Evolutionary conservation across 2,888 invertebrate species (phyloP).

Genomic region (Tetranychus piercei): DNA sequence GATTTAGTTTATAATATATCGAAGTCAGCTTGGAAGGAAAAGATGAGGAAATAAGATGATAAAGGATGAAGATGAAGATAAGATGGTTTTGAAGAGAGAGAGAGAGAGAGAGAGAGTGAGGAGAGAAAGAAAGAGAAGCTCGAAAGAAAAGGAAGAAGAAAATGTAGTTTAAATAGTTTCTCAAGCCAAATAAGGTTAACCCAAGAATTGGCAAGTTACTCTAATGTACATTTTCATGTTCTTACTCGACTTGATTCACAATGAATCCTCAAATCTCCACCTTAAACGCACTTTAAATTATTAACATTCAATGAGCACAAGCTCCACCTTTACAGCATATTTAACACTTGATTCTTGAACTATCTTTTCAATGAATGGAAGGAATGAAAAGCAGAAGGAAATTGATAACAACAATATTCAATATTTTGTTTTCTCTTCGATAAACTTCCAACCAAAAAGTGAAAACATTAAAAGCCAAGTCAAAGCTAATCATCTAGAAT

Average conservation of each 20-base stretch:
- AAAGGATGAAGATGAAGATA: conserved; percentile 5
- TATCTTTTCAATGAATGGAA: no score
- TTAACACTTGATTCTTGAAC: not conserved
- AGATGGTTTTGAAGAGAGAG: not conserved
- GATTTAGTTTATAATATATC: not conserved
- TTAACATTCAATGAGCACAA: not conserved
- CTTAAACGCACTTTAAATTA: not conserved
- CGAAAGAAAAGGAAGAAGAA: not conserved
- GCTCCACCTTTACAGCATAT: not conserved
- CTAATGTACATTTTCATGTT: not conserved
- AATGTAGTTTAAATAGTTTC: not conserved
- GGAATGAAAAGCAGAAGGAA: no score
- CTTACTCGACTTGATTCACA: not conserved
- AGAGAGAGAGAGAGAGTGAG: not conserved
- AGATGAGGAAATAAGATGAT: not conserved
- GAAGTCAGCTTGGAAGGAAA: not conserved
- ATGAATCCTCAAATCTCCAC: not conserved
- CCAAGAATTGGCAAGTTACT: conserved; percentile 1
- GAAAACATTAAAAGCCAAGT: no score
- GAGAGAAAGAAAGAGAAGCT: not conserved
- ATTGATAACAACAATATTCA: no score
- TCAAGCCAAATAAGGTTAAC: not conserved
- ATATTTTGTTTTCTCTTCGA: no score
- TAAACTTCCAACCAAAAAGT: no score
- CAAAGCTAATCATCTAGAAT: no score